These are phyloP conservation scores for Pomatorhinus ruficollis DNA, from an alignment of 2,113 vertebrate genomes.

Conservation along the genomic window DNA sequence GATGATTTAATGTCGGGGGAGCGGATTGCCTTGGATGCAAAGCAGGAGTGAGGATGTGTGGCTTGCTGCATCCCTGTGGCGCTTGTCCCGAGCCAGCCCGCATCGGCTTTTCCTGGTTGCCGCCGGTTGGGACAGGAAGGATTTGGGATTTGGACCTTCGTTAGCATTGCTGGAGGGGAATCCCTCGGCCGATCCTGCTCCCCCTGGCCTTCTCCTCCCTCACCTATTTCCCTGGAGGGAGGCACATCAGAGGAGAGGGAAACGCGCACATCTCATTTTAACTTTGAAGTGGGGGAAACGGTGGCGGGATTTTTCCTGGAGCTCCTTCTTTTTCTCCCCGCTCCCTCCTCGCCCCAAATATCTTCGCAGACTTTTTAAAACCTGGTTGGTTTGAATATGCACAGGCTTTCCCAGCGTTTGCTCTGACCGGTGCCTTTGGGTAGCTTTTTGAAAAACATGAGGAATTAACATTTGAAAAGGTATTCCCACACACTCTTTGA, in stretches of 20 bases:
- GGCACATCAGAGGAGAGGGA: not conserved
- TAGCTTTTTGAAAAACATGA: slow-evolving; percentile 62
- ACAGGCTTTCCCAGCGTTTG: not conserved
- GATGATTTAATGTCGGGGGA: not conserved
- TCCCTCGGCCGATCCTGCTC: not conserved
- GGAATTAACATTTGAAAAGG: slow-evolving; percentile 70
- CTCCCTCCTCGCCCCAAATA: not conserved
- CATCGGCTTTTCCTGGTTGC: not conserved
- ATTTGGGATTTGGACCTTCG: not conserved
- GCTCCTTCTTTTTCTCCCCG: not conserved
- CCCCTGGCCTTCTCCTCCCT: not conserved
- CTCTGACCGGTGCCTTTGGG: slow-evolving; percentile 45
- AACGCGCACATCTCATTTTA: not conserved
- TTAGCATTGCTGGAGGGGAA: not conserved
- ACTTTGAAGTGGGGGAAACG: slow-evolving; percentile 36
- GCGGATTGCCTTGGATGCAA: not conserved
- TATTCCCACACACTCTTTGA: slow-evolving; percentile 56
- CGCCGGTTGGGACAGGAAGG: not conserved
- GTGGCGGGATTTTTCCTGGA: not conserved
- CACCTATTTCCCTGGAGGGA: not conserved
- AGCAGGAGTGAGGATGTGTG: not conserved
- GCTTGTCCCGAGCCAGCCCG: not conserved
- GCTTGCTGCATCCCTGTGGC: not conserved
- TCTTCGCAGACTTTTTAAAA: not conserved
- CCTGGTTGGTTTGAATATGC: not conserved